Percentiles rank a stretch among this genome's conserved stretches.
Evolutionary conservation across 2,113 vertebrate species (phyloP).

Genomic region (Caloenas nicobarica): DNA sequence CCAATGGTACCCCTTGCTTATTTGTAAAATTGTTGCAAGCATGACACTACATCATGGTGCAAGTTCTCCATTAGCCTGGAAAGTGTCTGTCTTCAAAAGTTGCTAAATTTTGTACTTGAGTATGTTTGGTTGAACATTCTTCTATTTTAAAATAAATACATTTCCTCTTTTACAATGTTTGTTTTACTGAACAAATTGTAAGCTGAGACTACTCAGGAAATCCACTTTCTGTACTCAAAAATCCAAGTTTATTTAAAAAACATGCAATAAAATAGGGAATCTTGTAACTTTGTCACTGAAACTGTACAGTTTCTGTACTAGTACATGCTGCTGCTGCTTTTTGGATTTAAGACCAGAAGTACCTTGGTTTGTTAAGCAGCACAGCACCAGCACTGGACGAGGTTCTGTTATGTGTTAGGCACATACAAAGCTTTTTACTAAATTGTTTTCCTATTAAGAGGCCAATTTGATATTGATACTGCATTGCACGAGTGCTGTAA

Average conservation of each 20-base stretch:
- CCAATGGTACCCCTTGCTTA: not conserved
- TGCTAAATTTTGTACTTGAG: not conserved
- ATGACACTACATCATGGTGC: constrained; percentile 6
- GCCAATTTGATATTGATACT: constrained; percentile 19
- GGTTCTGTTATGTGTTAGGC: not conserved
- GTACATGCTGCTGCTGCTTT: constrained; percentile 7
- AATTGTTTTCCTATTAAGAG: constrained; percentile 21
- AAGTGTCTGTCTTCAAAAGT: not conserved
- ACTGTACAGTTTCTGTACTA: not conserved
- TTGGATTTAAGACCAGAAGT: not conserved
- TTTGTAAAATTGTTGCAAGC: not conserved
- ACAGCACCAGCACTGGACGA: not conserved
- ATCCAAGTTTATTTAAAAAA: not conserved
- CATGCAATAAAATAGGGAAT: constrained; percentile 7
- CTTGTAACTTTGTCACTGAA: not conserved
- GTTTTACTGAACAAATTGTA: not conserved
- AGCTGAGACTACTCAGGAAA: constrained; percentile 40
- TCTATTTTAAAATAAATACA: not conserved
- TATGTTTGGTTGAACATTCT: not conserved
- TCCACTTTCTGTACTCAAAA: constrained; percentile 5
- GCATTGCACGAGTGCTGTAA: constrained; percentile 50
- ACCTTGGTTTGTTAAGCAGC: constrained; percentile 3
- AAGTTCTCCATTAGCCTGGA: constrained; percentile 31
- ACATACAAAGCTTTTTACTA: not conserved
- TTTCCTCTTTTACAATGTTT: not conserved